Evolutionary conservation across 2,888 invertebrate species (phyloP).

Genomic region (Bibio marci): DNA sequence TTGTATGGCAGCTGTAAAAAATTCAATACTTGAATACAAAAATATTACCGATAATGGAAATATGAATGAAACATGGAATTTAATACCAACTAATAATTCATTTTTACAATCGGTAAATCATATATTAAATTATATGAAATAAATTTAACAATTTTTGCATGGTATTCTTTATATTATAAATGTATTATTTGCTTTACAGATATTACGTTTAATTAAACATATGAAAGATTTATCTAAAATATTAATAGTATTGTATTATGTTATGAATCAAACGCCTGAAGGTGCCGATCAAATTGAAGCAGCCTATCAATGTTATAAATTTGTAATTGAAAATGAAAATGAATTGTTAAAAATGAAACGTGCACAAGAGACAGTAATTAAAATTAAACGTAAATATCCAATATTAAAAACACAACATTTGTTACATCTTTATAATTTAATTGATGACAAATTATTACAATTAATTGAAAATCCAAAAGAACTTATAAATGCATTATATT

Average conservation of each 20-base stretch:
- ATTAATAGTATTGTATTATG: conserved; percentile 25
- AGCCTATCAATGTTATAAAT: conserved; percentile 26
- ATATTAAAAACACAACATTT: conserved; percentile 26
- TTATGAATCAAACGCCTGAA: conserved; percentile 24
- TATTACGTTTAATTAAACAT: conserved; percentile 21
- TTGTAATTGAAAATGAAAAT: conserved; percentile 17
- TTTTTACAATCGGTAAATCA: conserved; percentile 24
- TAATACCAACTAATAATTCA: conserved; percentile 28
- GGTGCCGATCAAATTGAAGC: conserved; percentile 30
- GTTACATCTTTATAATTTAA: conserved; percentile 22
- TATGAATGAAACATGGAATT: conserved; percentile 18
- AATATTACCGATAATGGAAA: conserved; percentile 12
- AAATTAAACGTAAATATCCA: conserved; percentile 27
- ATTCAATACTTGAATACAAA: conserved; percentile 25
- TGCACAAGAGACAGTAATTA: conserved; percentile 16
- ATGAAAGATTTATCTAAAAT: conserved; percentile 21
- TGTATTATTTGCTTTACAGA: conserved; percentile 11
- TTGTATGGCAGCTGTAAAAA: conserved; percentile 27
- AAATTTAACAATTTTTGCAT: not conserved
- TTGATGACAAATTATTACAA: conserved; percentile 23
- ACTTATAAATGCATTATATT: conserved; percentile 22
- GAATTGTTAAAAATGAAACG: conserved; percentile 16
- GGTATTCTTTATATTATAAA: not conserved
- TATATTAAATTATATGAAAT: conserved; percentile 1
- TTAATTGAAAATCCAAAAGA: conserved; percentile 24